A percentile compares a stretch with the other conserved stretches of the same genome.
These are phyloP conservation scores for Aethes cnicana DNA, from an alignment of 2,888 invertebrate genomes.

Conservation along the genomic window DNA sequence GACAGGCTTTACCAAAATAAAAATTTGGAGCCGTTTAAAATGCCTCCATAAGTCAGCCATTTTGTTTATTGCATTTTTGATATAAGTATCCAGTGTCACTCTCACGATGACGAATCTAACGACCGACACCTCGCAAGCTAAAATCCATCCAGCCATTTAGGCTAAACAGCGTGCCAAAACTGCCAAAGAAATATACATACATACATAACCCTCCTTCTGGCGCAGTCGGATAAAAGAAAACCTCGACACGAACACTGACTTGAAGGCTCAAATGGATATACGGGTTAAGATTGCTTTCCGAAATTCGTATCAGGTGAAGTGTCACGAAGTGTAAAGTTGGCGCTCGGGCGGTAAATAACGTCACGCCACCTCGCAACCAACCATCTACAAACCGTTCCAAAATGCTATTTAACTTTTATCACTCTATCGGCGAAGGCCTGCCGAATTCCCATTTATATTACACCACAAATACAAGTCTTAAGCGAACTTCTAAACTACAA, in stretches of 20 bases:
- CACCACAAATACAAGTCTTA: background rate
- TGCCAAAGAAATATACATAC: background rate
- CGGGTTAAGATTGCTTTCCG: slow-evolving; percentile 17
- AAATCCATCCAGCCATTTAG: too few species aligned
- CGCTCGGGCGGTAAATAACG: slow-evolving; percentile 54
- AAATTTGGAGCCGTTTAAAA: too few species aligned
- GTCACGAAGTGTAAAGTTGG: slow-evolving; percentile 38
- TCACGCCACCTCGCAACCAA: slow-evolving; percentile 51
- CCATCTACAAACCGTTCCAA: slow-evolving; percentile 50
- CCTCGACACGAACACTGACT: too few species aligned
- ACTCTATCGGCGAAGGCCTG: slow-evolving; percentile 48
- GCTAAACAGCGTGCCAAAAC: too few species aligned
- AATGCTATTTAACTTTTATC: slow-evolving; percentile 65
- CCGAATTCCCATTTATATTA: slow-evolving; percentile 16
- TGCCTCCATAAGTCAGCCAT: too few species aligned
- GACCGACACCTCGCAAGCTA: too few species aligned
- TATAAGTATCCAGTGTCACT: too few species aligned
- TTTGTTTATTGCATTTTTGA: too few species aligned
- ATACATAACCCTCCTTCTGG: too few species aligned
- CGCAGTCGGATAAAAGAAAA: too few species aligned
- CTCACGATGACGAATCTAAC: too few species aligned
- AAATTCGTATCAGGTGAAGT: slow-evolving; percentile 28
- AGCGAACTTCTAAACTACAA: slow-evolving; percentile 13
- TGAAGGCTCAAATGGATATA: slow-evolving; percentile 3
- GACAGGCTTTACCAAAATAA: too few species aligned